phyloP scores from a whole-genome alignment of 2,113 vertebrate genomes.

The Sturnus vulgaris region DNA sequence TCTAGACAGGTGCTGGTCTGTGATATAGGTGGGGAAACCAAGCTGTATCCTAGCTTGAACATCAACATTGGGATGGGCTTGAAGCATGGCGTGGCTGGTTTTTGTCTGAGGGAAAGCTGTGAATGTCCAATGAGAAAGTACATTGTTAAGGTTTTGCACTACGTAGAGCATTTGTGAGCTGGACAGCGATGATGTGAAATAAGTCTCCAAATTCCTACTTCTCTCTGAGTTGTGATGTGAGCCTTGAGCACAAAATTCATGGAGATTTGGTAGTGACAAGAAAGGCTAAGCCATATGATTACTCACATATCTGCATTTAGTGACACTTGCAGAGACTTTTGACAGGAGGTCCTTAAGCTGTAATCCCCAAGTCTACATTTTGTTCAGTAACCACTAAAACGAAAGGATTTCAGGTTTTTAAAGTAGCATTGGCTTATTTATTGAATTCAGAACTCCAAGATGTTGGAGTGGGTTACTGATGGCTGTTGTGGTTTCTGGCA shows the following conservation, averaged over 20 bases:
- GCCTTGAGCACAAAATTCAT: neutral
- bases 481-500: neutral
- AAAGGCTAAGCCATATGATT: neutral
- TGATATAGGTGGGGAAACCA: neutral
- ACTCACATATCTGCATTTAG: neutral
- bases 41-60: neutral
- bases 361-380: neutral
- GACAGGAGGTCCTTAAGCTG: neutral
- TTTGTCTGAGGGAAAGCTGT: neutral
- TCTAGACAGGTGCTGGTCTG: neutral
- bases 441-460: neutral
- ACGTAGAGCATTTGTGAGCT: neutral
- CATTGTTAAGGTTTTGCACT: neutral
- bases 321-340: neutral
- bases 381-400: neutral
- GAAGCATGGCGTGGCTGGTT: neutral
- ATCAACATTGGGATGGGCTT: neutral
- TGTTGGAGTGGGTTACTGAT: neutral
- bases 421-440: neutral
- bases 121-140: neutral
- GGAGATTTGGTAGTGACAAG: neutral
- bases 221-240: neutral
- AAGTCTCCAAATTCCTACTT: neutral
- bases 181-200: accelerated
- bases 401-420: neutral